These are phyloP conservation scores for Hololepta plana DNA, from an alignment of 2,888 invertebrate species.

Conservation along the genomic window DNA sequence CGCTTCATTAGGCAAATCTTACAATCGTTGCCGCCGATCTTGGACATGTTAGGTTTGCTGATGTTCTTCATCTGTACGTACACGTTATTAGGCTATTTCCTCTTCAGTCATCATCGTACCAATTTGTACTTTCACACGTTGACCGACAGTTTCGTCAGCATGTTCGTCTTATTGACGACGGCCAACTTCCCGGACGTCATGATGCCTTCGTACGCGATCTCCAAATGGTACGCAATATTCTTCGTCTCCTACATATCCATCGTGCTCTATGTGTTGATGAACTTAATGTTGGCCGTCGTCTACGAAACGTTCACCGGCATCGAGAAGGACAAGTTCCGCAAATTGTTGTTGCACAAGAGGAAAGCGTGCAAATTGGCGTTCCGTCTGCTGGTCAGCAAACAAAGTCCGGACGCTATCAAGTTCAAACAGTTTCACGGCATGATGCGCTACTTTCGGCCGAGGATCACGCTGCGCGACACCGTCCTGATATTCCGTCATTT, in stretches of 20 bases:
- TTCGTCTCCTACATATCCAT: conserved; percentile 74
- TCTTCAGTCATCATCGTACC: conserved; percentile 54
- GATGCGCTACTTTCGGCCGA: conserved; percentile 59
- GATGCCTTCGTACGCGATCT: conserved; percentile 75
- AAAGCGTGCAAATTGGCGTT: conserved; percentile 70
- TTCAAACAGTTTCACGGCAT: conserved; percentile 66
- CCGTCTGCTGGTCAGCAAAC: conserved; percentile 56
- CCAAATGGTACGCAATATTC: conserved; percentile 69
- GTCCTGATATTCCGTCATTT: conserved; percentile 67
- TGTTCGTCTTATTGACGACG: conserved; percentile 79
- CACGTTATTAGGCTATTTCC: conserved; percentile 62
- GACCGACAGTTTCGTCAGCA: conserved; percentile 68
- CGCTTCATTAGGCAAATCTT: conserved; percentile 62
- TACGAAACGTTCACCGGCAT: conserved; percentile 78
- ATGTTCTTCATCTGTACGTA: conserved; percentile 75
- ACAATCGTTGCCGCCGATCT: conserved; percentile 69
- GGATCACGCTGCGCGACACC: conserved; percentile 43
- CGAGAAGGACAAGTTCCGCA: conserved; percentile 71
- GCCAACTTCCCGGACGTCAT: conserved; percentile 87
- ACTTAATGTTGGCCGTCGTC: conserved; percentile 72
- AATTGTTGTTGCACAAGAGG: conserved; percentile 62
- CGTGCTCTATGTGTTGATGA: conserved; percentile 21
- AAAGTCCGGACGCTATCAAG: conserved; percentile 46
- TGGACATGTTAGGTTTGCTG: conserved; percentile 71
- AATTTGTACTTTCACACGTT: conserved; percentile 65